phyloP scores from a whole-genome alignment of 2,797 vertebrate genomes.

The Pipistrellus nathusii region DNA sequence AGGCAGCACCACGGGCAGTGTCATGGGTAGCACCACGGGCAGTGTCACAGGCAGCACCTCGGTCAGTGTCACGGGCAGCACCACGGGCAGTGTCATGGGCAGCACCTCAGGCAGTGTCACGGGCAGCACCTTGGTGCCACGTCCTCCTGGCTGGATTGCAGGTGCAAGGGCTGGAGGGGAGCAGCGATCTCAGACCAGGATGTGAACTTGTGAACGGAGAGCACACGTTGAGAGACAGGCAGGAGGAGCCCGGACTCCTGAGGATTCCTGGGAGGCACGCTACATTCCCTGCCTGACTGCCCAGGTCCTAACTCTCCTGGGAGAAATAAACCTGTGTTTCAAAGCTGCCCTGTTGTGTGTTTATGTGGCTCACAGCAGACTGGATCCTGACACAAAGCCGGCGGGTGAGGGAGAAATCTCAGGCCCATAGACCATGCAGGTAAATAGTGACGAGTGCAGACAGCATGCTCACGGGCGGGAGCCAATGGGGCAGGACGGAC shows the following conservation, averaged over 20 bases:
- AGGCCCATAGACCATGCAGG: neutral
- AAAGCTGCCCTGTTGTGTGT: neutral
- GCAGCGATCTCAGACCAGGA: neutral
- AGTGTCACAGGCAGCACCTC: too few species aligned
- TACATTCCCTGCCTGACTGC: neutral
- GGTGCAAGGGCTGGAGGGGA: neutral
- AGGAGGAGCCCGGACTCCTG: neutral
- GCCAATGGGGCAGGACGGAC: neutral
- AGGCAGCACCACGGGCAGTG: too few species aligned
- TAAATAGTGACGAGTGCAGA: neutral
- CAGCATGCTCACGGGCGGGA: too few species aligned
- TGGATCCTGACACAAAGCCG: neutral
- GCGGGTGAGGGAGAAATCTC: neutral
- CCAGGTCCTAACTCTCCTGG: neutral
- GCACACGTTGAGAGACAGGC: accelerated
- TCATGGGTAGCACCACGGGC: too few species aligned
- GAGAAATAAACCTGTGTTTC: conserved; percentile 51
- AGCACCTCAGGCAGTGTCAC: neutral
- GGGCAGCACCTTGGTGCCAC: too few species aligned
- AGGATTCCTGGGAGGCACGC: neutral
- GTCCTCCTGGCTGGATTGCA: neutral
- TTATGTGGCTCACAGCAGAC: neutral
- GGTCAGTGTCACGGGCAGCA: neutral
- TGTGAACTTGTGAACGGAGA: neutral
- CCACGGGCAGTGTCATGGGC: neutral